Evolutionary conservation across 2,888 invertebrate species (phyloP), one percentile per base, ranked within the genome.

Genomic region (Aporophyla lueneburgensis): DNA sequence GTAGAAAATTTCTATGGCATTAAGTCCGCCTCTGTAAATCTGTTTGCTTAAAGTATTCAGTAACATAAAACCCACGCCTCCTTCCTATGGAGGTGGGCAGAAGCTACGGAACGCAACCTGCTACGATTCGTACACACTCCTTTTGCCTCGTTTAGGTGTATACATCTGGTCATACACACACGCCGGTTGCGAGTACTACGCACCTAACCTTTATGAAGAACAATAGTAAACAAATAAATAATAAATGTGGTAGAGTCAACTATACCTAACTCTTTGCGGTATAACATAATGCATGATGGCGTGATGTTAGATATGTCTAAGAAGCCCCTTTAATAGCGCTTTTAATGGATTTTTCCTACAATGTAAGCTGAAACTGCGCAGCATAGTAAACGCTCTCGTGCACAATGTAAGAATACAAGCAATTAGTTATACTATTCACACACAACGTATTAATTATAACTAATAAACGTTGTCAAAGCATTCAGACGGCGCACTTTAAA

Each of bases 391-490:
- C 19, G 24, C 68, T 59, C 61, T 71, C 56, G 56, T 71, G 51
- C 59, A 12, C 40, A 2, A 40, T 58, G 59, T 61, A 63, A 74
- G 72, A 76, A 78, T 70, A 76, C 67, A 68, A 63, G 53, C 69
- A 74, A 83, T 76, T 67, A 73, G 56, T 63, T 62, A 67, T 56
- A 77, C 79, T 70, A 82, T 86, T 84, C 68, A 73, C 74, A 86
- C 63, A 75, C 63, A 70, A 81, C 77, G 61, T 84, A 86, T 88
- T 89, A 89, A 89, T 89, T 87, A 87, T 74, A 78, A 56, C 67
- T 77, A 88, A 87, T 89, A 91, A 89, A 90, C 76, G 66, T 78
- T 66, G 85, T 71, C 88, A 63, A 71, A 79, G 77, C 77, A 77
- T 76, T 77, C 74, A 76, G 84, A 86, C 78, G 66, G 74, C 74